Conservation (phyloP, 2,113 vertebrate genomes). For the Pteronura brasiliensis region DNA sequence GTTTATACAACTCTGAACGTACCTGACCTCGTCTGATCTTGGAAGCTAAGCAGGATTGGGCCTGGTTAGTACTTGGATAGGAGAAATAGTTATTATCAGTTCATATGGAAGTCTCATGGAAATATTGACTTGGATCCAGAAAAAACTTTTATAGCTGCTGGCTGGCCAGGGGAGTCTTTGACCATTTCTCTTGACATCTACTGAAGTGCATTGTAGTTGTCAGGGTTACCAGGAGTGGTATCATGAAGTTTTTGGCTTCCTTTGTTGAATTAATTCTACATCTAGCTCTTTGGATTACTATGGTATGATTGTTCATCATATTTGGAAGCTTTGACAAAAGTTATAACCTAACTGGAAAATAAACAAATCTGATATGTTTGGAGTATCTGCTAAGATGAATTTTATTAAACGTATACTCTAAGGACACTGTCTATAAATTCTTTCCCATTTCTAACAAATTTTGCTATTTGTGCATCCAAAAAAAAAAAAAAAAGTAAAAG, state of each 20-base stretch:
- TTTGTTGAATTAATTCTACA: neutral
- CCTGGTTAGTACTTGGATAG: no score
- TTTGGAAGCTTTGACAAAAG: neutral
- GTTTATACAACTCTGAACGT: no score
- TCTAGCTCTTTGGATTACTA: neutral
- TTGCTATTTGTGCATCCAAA: neutral
- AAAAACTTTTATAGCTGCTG: neutral
- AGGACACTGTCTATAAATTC: neutral
- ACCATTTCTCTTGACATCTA: neutral
- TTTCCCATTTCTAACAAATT: neutral
- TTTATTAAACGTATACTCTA: neutral
- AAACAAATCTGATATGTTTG: neutral
- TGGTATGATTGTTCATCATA: neutral
- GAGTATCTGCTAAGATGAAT: neutral
- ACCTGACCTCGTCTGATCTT: no score
- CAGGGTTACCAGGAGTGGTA: neutral
- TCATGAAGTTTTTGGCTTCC: neutral
- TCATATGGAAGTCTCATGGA: neutral
- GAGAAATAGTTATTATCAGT: neutral
- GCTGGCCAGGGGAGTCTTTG: neutral
- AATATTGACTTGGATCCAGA: neutral
- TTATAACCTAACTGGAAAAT: neutral
- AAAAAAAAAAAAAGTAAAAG: neutral
- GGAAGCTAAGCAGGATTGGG: no score
- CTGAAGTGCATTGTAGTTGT: accelerated